Percentiles rank a stretch among this genome's conserved stretches.
Evolutionary conservation across 2,888 invertebrate species (phyloP).

Genomic region (Ophion slaviceki): DNA sequence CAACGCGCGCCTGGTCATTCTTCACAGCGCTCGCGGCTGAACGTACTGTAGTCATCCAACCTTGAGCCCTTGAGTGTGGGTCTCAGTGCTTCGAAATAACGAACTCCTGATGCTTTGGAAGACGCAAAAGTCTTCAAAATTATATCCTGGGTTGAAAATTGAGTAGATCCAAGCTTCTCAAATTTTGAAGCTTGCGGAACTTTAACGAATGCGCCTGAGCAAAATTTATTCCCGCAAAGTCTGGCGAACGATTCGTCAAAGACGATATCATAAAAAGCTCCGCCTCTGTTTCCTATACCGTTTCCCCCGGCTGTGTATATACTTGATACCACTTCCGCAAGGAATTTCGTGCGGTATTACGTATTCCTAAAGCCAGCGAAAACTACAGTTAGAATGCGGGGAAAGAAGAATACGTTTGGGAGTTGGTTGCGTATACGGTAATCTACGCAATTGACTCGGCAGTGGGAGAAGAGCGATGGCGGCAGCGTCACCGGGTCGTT

Average conservation of each 20-base stretch:
- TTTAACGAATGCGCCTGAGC: neutral
- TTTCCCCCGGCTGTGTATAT: constrained; percentile 4
- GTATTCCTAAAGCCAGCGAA: constrained; percentile 32
- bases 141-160: no score
- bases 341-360: constrained; percentile 34
- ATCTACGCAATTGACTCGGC: constrained; percentile 55
- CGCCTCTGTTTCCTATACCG: neutral
- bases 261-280: constrained; percentile 17
- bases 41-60: no score
- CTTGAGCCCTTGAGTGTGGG: no score
- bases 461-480: neutral
- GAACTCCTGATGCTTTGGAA: no score
- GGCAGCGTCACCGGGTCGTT: neutral
- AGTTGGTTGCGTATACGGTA: constrained; percentile 1
- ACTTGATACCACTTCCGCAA: constrained; percentile 27
- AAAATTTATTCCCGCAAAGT: constrained; percentile 32
- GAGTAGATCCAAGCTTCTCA: no score
- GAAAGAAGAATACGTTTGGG: constrained; percentile 7
- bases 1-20: constrained; percentile 12
- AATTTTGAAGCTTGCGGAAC: neutral
- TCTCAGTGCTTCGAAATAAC: no score
- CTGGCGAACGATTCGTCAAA: constrained; percentile 25
- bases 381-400: neutral
- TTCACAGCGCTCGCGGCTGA: neutral
- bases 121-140: no score